Evolutionary conservation across 2,113 vertebrate genomes (phyloP).

Genomic region (Equus przewalskii): DNA sequence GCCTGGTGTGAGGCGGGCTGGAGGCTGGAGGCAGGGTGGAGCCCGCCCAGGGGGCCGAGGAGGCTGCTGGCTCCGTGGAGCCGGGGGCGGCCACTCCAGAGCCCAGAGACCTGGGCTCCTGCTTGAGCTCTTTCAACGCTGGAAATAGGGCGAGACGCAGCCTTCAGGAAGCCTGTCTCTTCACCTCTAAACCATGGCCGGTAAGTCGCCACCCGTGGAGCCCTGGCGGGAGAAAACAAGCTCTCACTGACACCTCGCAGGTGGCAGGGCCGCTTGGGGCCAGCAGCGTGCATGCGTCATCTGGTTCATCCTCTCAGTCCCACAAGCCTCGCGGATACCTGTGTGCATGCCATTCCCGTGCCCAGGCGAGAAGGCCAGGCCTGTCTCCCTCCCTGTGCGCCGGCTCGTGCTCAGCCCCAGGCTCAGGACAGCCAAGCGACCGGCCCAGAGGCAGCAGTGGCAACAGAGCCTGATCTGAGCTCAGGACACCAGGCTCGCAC

Average conservation of each 20-base stretch:
- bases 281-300: rapidly evolving
- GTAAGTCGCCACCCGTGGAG: background rate
- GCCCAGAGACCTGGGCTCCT: background rate
- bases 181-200: background rate
- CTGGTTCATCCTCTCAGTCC: rapidly evolving
- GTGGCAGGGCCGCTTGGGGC: rapidly evolving
- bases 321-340: rapidly evolving
- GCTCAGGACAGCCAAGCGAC: rapidly evolving
- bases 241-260: rapidly evolving
- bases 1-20: background rate
- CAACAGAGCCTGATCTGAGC: rapidly evolving
- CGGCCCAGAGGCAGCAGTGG: rapidly evolving
- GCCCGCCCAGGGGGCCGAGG: background rate
- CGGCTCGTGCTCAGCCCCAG: rapidly evolving
- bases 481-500: background rate
- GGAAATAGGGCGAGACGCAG: background rate
- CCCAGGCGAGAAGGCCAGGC: background rate
- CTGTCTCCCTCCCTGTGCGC: rapidly evolving
- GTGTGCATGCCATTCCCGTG: rapidly evolving
- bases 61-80: background rate
- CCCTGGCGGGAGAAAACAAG: background rate
- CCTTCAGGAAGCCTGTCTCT: background rate
- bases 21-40: background rate
- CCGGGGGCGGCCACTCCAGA: background rate
- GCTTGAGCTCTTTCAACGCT: background rate